Evolutionary conservation across 2,113 vertebrate species (phyloP), one percentile per base, ranked within the genome.

Genomic region (Carassius auratus): DNA sequence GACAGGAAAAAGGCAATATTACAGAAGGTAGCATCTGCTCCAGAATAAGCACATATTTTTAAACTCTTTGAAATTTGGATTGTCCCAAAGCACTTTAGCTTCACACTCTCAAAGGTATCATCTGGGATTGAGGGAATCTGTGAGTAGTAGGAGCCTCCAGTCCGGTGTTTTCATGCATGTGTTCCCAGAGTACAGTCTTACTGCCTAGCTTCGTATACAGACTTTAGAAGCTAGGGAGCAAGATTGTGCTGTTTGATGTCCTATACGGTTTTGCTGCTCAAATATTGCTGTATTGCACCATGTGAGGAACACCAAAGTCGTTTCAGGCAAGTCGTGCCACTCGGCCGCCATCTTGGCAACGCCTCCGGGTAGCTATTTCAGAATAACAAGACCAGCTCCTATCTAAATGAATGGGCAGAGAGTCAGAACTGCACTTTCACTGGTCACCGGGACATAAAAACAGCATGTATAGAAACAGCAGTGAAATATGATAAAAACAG

Each of bases 41-140:
- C 92, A 92, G 91, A 83, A 88, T 89, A 92, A 92, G 86, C 92
- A 92, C 33, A 88, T 86, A 55, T 83, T 76, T 89, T 74, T 90
- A 86, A 90, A 83, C 88, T 92, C 88, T 92, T 91, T 89, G 45
- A 90, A 92, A 91, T 85, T 90, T 33, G 84, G 55, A 85, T 84
- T 50, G 73, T 90, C 89, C 91, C 71, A 76, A 77, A 77, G 19
- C 68, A 26, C 50, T 68, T 92, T 90, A 86, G 59, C 13, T 90
- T 90, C 79, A 76, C 83, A 83, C 84, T 88, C 86, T 89, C 83
- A 87, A 90, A 87, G 71, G 80, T 81, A 80, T 88, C 87, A 57
- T 45, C 45, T 52, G 42, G 33, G 19, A 62, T 23, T 61, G 88
- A 88, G 69, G 19, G 8, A 17, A 77, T 36, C 3, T 36, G 21